These are phyloP conservation scores for Enteromius argenteus DNA, from an alignment of 2,797 vertebrate species.

Conservation along the genomic window DNA sequence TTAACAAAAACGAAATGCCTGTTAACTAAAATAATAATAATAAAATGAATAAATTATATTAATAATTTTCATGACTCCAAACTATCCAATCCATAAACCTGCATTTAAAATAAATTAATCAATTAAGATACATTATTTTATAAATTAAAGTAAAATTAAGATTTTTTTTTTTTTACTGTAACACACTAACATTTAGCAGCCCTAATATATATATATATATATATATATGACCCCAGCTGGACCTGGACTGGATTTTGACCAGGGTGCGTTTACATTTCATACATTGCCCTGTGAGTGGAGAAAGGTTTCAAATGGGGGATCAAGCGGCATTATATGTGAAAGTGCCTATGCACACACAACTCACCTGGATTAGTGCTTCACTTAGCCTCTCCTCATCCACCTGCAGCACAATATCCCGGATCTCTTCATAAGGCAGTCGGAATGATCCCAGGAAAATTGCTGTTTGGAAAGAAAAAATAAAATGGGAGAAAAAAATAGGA, in stretches of 20 bases:
- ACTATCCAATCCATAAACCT: background rate
- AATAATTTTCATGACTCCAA: background rate
- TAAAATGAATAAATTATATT: background rate
- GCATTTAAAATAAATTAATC: background rate
- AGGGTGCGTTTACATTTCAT: slow-evolving; percentile 14
- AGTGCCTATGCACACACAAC: slow-evolving; percentile 49
- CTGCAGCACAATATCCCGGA: slow-evolving; percentile 92
- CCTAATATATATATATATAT: too few species aligned
- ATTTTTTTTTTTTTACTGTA: too few species aligned
- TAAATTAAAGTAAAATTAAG: background rate
- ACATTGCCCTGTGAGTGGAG: slow-evolving; percentile 4
- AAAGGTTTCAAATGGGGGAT: slow-evolving; percentile 31
- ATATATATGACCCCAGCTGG: background rate
- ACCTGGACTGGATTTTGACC: background rate
- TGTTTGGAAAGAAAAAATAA: slow-evolving; percentile 78
- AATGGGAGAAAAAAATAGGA: slow-evolving; percentile 66
- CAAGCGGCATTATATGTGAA: slow-evolving; percentile 15
- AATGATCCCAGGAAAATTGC: slow-evolving; percentile 99
- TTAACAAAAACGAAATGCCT: background rate
- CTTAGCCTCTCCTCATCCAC: slow-evolving; percentile 93
- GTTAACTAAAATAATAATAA: background rate
- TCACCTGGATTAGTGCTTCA: slow-evolving; percentile 97
- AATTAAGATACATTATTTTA: background rate
- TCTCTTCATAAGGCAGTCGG: slow-evolving; percentile 97
- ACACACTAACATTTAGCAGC: too few species aligned